Base-by-base conservation (phyloP, 1,140 invertebrate genomes). In the Ctenoplectra terminalis region DNA sequence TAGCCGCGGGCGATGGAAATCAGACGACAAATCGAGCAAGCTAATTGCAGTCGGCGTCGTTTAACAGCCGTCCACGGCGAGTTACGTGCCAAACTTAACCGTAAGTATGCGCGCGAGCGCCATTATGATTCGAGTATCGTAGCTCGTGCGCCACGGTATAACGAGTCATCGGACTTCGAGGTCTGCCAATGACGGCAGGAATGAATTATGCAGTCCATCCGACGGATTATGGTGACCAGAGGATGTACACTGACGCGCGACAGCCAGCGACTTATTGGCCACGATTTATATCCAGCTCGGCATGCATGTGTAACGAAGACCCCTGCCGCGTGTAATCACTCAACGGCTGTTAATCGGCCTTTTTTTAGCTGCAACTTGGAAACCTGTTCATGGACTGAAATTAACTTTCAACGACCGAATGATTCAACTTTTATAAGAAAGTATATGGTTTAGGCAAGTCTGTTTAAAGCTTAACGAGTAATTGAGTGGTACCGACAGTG, bases 151-250 rank as follows among this genome's bases (percentile, higher is more conserved):
- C 54, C 81, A 29, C 61, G 66, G 50, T 87, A 83, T 86, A 83
- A 86, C 81, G 86, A 86, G 72, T 86, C 85, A 74, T 83, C 63
- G 67, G 86, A 80, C 75, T 87, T 80, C 52, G 74, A 72, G 64
- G 81, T 69, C 86, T 83, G 81, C 81, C 81, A 86, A 87, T 86
- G 86, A 86, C 85, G 73, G 85, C 54, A 46, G 29, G 54, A 87
- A 87, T 87, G 86, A 87, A 87, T 87, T 87, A 87, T 87, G 86
- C 84, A 87, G 84, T 76, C 71, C 67, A 75, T 86, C 31, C 86
- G 71, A 84, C 54, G 77, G 84, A 87, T 87, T 87, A 87, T 87
- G 85, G 81, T 64, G 76, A 78, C 52, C 52, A 66, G 84, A 87
- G 84, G 84, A 87, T 87, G 81, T 83, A 86, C 63, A 70, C 52